These are phyloP conservation scores for Calliopum simillimum DNA, from an alignment of 2,888 invertebrate species.

Conservation along the genomic window DNA sequence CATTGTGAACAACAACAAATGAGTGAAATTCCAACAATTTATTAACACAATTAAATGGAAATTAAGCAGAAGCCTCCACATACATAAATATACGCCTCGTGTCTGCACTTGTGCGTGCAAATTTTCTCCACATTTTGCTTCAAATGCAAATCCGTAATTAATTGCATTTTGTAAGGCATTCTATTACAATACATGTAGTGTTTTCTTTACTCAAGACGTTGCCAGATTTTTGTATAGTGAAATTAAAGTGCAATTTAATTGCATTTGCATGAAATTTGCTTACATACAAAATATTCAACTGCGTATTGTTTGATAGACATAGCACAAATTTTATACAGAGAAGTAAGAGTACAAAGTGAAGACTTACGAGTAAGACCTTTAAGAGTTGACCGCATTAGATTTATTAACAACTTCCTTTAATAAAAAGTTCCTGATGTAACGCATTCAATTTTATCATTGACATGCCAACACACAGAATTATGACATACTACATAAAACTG, in stretches of 20 bases:
- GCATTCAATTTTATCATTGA: no score
- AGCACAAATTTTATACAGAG: background rate
- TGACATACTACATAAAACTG: no score
- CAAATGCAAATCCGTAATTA: constrained; percentile 15
- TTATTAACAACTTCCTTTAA: no score
- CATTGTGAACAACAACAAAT: background rate
- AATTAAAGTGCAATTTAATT: background rate
- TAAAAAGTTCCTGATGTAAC: no score
- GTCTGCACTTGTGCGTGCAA: background rate
- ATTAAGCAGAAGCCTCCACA: background rate
- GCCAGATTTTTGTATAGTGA: background rate
- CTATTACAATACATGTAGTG: background rate
- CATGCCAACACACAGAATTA: no score
- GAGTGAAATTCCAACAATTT: background rate
- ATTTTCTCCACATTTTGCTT: background rate
- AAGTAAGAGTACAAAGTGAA: background rate
- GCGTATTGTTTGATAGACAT: background rate
- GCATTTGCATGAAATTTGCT: background rate
- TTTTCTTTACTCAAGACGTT: background rate
- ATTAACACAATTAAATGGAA: constrained; percentile 11
- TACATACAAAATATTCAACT: background rate
- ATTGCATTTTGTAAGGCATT: constrained; percentile 2
- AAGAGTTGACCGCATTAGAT: no score
- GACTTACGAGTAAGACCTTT: no score
- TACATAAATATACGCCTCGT: no score